Conservation (phyloP, 1,140 invertebrate genomes). For the Aleiodes sp. region DNA sequence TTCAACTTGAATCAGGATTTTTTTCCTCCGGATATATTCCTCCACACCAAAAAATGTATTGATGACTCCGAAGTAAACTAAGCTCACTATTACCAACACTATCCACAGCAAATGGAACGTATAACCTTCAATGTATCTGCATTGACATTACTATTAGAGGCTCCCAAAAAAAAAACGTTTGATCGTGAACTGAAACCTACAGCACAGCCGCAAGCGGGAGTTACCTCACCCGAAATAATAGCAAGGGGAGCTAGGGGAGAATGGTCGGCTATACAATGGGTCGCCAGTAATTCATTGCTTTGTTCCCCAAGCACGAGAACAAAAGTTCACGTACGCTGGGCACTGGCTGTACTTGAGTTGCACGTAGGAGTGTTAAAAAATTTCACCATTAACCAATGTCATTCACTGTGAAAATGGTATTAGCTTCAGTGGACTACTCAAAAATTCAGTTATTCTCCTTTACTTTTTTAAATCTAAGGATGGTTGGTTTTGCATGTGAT, state of each 20-base stretch:
- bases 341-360: conserved; percentile 1
- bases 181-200: neutral
- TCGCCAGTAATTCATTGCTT: conserved; percentile 17
- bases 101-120: too few relatives aligned
- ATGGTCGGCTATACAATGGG: conserved; percentile 20
- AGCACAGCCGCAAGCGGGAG: neutral
- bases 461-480: neutral
- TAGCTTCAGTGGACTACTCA: neutral
- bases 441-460: neutral
- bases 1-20: too few relatives aligned
- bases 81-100: too few relatives aligned
- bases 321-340: conserved; percentile 19
- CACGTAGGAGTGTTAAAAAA: conserved; percentile 2
- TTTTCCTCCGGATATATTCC: too few relatives aligned
- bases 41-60: too few relatives aligned
- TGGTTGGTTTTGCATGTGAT: conserved; percentile 12
- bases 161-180: conserved; percentile 1
- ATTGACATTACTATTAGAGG: neutral
- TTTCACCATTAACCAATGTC: conserved; percentile 15
- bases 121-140: too few relatives aligned
- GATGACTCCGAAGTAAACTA: too few relatives aligned
- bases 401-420: neutral
- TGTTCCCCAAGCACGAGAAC: conserved; percentile 23
- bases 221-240: conserved; percentile 20
- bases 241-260: too few relatives aligned